Conservation (phyloP, 2,797 vertebrate species). For the Eulemur mongoz region DNA sequence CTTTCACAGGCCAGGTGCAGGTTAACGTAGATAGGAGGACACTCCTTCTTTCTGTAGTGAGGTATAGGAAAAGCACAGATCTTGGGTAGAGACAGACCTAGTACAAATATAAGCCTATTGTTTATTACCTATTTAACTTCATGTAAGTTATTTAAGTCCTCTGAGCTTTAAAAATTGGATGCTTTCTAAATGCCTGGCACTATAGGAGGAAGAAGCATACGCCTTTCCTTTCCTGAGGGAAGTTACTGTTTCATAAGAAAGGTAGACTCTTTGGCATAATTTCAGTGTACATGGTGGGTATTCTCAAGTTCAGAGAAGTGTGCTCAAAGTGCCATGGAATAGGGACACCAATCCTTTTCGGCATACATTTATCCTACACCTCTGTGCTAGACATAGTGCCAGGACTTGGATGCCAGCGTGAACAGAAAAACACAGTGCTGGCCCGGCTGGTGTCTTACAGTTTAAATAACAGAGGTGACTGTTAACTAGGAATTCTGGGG, state of each 20-base stretch:
- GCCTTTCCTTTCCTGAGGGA: neutral
- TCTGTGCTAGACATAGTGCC: neutral
- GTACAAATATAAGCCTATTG: neutral
- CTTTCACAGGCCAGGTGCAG: neutral
- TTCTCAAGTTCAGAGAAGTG: neutral
- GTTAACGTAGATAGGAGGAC: neutral
- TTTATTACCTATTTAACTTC: neutral
- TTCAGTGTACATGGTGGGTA: neutral
- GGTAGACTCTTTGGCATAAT: neutral
- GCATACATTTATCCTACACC: neutral
- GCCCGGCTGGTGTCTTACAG: neutral
- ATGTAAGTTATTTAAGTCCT: neutral
- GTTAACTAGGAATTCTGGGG: neutral
- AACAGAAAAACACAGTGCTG: neutral
- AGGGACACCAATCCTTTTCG: neutral
- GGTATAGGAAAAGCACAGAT: neutral
- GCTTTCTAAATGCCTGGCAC: neutral
- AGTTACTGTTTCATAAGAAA: neutral
- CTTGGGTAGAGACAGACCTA: neutral
- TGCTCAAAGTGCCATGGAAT: fast-evolving
- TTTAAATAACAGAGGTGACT: neutral
- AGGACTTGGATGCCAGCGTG: neutral
- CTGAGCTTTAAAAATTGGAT: neutral
- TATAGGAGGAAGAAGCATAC: neutral
- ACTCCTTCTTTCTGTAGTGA: neutral